Percentiles rank a stretch among this genome's conserved stretches.
phyloP scores from a whole-genome alignment of 64 coral and sea anemone genomes.

The Stichodactyla helianthus region DNA sequence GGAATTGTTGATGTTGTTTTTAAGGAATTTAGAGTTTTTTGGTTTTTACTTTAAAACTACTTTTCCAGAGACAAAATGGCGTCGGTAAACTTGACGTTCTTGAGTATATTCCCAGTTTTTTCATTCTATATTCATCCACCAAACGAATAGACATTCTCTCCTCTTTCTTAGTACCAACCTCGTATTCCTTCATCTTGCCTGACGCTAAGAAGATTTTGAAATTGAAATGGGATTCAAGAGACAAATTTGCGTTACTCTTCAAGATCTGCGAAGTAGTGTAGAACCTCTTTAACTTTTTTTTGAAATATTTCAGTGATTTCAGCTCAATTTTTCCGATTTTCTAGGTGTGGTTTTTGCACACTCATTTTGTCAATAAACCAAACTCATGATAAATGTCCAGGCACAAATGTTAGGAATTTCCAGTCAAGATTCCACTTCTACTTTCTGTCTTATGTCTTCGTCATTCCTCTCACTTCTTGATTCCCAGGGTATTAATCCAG shows the following conservation, averaged over 20 bases:
- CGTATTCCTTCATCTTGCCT: not conserved
- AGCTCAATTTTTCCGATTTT: too few relatives aligned
- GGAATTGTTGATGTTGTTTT: not conserved
- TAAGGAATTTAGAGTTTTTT: not conserved
- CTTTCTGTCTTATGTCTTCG: not conserved
- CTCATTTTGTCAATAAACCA: not conserved
- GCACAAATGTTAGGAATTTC: not conserved
- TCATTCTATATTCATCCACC: not conserved
- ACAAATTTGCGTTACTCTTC: not conserved
- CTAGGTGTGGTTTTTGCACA: not conserved
- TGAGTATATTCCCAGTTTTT: not conserved
- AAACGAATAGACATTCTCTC: not conserved
- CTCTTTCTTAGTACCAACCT: not conserved
- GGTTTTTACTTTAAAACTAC: not conserved
- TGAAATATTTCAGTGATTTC: too few relatives aligned
- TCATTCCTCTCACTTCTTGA: not conserved
- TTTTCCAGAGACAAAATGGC: slow-evolving; percentile 3
- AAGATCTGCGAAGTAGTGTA: not conserved
- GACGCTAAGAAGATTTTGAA: too few relatives aligned
- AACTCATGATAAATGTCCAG: too few relatives aligned
- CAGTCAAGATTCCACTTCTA: not conserved
- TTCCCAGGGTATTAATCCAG: too few relatives aligned
- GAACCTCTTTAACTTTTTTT: not conserved
- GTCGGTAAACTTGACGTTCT: not conserved
- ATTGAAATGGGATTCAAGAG: not conserved